These are phyloP conservation scores for Drosophila parvula DNA, from an alignment of 1,140 invertebrate genomes.

Conservation along the genomic window DNA sequence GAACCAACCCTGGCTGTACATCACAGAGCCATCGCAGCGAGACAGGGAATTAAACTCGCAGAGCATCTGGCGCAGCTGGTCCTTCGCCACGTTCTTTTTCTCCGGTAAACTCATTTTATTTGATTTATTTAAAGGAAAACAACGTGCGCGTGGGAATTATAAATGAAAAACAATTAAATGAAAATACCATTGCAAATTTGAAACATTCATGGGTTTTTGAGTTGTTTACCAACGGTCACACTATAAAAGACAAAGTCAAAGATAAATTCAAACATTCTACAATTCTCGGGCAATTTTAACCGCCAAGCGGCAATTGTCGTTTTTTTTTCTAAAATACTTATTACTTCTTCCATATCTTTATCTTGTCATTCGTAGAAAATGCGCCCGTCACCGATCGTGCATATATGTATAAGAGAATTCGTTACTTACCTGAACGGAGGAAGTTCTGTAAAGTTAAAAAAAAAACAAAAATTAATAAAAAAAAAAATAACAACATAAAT, in stretches of 20 bases:
- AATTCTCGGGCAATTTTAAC: too few relatives aligned
- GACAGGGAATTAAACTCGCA: conserved; percentile 89
- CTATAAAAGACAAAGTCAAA: neutral
- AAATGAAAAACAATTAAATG: neutral
- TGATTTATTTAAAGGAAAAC: conserved; percentile 26
- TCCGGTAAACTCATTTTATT: conserved; percentile 42
- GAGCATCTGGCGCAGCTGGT: conserved; percentile 84
- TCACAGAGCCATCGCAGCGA: conserved; percentile 90
- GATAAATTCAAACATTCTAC: too few relatives aligned
- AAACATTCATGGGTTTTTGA: neutral
- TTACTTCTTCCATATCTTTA: neutral
- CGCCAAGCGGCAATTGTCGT: too few relatives aligned
- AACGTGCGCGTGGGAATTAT: conserved; percentile 53
- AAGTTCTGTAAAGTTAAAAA: neutral
- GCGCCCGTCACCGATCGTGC: neutral
- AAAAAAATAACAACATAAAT: neutral
- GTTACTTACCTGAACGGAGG: neutral
- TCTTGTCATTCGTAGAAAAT: neutral
- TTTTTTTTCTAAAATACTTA: neutral
- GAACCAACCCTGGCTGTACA: conserved; percentile 87
- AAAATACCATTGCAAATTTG: neutral
- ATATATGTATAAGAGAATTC: conserved; percentile 10
- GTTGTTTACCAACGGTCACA: neutral
- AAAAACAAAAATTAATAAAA: too few relatives aligned
- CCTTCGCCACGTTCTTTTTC: conserved; percentile 7